Evolutionary conservation across 30 jellyfish, hydroid and myxozoan species (phyloP).

Genomic region (Nemopilema nomurai): DNA sequence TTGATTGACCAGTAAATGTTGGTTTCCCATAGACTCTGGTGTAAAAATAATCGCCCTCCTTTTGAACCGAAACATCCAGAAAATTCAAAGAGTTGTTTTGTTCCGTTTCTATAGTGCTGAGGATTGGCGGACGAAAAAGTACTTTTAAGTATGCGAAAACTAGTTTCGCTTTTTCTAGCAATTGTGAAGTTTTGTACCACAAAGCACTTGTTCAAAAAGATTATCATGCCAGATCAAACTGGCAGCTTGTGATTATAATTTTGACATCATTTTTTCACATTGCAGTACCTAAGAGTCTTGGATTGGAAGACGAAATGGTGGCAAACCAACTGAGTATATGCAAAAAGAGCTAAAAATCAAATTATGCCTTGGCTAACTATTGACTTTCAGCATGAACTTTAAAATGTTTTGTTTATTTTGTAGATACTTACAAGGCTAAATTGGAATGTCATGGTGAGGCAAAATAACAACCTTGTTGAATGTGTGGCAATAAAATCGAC

Average conservation of each 20-base stretch:
- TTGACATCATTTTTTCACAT: neutral
- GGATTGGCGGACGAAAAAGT: too few relatives aligned
- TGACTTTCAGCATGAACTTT: neutral
- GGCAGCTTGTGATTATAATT: neutral
- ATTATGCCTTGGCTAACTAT: neutral
- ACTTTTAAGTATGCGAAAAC: too few relatives aligned
- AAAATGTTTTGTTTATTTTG: neutral
- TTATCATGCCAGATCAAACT: neutral
- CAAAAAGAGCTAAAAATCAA: neutral
- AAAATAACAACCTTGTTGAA: neutral
- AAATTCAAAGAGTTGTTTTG: too few relatives aligned
- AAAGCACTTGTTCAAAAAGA: too few relatives aligned
- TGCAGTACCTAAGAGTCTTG: neutral
- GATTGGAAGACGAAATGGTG: neutral
- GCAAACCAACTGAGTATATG: neutral
- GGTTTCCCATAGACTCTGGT: too few relatives aligned
- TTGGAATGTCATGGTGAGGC: neutral
- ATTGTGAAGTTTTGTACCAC: too few relatives aligned
- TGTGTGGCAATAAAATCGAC: slow-evolving; percentile 4
- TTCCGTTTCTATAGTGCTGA: too few relatives aligned
- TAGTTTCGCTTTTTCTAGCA: too few relatives aligned
- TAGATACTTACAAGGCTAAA: slow-evolving; percentile 9
- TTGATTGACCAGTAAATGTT: too few relatives aligned
- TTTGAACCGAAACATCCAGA: too few relatives aligned
- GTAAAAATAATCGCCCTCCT: too few relatives aligned